Percentiles rank a stretch among this genome's conserved stretches.
phyloP scores from a whole-genome alignment of 2,113 vertebrate species.

The Cyphomyrus plagiostoma region DNA sequence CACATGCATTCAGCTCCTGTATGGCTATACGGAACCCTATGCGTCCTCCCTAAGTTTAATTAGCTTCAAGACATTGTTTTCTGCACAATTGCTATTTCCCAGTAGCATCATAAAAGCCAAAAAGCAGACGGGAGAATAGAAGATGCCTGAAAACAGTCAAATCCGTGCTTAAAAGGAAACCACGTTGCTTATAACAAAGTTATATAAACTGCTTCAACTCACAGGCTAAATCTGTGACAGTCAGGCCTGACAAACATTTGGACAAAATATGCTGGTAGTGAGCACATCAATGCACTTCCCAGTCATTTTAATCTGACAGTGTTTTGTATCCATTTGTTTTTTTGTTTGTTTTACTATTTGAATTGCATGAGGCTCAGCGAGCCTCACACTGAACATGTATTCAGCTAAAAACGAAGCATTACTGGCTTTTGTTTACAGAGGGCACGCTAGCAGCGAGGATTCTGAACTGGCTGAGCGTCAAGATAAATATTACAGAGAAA shows the following conservation, averaged over 20 bases:
- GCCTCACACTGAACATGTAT: not conserved
- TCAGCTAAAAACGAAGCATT: not conserved
- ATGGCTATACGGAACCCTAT: not conserved
- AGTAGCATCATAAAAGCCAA: not conserved
- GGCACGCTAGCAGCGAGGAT: not conserved
- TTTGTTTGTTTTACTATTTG: not conserved
- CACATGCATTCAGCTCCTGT: not conserved
- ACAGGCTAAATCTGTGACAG: not conserved
- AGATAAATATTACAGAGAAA: slow-evolving; percentile 16
- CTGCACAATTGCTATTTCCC: not conserved
- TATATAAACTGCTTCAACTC: not conserved
- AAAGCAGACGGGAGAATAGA: not conserved
- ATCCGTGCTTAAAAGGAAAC: not conserved
- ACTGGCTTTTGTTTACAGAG: slow-evolving; percentile 4
- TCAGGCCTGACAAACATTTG: not conserved
- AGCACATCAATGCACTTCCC: not conserved
- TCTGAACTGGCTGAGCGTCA: slow-evolving; percentile 13
- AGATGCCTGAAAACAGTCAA: not conserved
- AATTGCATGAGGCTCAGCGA: not conserved
- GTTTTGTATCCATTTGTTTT: not conserved
- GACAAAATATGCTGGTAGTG: not conserved
- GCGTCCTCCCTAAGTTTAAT: not conserved
- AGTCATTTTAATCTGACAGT: not conserved
- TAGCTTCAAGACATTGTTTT: slow-evolving; percentile 5
- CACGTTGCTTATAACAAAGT: not conserved